Percentiles rank a stretch among this genome's conserved stretches.
Evolutionary conservation across 2,797 vertebrate genomes (phyloP).

Genomic region (Phoebastria nigripes): DNA sequence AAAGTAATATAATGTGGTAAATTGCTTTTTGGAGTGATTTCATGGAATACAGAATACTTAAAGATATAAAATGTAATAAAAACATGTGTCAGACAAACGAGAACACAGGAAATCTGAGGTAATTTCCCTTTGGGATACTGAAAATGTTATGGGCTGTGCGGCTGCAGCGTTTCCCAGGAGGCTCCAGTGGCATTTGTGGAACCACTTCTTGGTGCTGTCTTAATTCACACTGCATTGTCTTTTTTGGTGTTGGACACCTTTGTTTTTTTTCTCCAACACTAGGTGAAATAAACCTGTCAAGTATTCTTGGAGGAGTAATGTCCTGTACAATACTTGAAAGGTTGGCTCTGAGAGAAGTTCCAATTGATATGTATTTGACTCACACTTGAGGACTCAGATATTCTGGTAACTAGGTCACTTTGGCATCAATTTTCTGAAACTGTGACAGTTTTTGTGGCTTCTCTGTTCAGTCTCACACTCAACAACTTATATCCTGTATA

Average conservation of each 20-base stretch:
- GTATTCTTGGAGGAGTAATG: background rate
- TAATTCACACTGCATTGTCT: background rate
- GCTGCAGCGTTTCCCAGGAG: background rate
- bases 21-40: conserved; percentile 60
- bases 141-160: background rate
- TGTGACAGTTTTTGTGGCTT: conserved; percentile 40
- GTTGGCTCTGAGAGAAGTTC: background rate
- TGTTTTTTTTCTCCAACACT: background rate
- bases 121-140: conserved; percentile 51
- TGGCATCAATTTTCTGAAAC: conserved; percentile 1
- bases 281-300: background rate
- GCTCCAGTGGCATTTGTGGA: background rate
- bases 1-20: conserved; percentile 47
- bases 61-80: conserved; percentile 47
- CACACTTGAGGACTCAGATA: background rate
- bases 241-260: background rate
- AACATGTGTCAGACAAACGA: conserved; percentile 31
- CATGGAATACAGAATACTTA: conserved; percentile 25
- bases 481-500: background rate
- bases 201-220: background rate
- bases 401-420: conserved; percentile 47
- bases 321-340: background rate
- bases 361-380: background rate
- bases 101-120: conserved; percentile 56
- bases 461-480: conserved; percentile 28